A percentile compares a stretch with the other conserved stretches of the same genome.
Evolutionary conservation across 2,888 invertebrate species (phyloP).

Genomic region (Agapostemon virescens): DNA sequence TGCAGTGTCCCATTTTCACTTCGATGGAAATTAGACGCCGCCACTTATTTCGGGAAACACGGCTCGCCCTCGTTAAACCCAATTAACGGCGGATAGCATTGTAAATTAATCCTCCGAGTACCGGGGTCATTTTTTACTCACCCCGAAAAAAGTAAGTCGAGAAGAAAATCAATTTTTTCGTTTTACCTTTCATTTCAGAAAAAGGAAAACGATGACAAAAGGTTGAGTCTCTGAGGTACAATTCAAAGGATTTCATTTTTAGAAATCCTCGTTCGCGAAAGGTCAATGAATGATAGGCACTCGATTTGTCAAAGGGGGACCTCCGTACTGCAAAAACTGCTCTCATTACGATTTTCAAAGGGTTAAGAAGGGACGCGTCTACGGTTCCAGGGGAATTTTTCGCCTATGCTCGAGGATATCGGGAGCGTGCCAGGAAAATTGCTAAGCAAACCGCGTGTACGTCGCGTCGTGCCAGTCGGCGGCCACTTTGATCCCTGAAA

Average conservation of each 20-base stretch:
- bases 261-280: not conserved
- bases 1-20: not conserved
- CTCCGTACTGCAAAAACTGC: not conserved
- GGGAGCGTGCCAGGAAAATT: conserved; percentile 7
- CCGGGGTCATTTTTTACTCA: too few species aligned
- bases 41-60: not conserved
- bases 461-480: not conserved
- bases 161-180: too few species aligned
- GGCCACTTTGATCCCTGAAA: conserved; percentile 22
- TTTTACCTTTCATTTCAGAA: too few species aligned
- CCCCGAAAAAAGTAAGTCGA: too few species aligned
- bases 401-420: too few species aligned
- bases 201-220: too few species aligned
- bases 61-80: not conserved
- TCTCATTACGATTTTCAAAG: not conserved
- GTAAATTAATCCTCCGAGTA: too few species aligned
- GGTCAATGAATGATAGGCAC: not conserved
- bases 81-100: not conserved
- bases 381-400: not conserved
- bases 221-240: too few species aligned
- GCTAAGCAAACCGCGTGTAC: conserved; percentile 9
- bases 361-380: not conserved
- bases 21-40: not conserved
- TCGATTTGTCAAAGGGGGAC: not conserved
- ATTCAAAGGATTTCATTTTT: too few species aligned